A percentile compares a stretch with the other conserved stretches of the same genome.
Evolutionary conservation across 1,140 invertebrate genomes (phyloP).

Genomic region (Manduca sexta): DNA sequence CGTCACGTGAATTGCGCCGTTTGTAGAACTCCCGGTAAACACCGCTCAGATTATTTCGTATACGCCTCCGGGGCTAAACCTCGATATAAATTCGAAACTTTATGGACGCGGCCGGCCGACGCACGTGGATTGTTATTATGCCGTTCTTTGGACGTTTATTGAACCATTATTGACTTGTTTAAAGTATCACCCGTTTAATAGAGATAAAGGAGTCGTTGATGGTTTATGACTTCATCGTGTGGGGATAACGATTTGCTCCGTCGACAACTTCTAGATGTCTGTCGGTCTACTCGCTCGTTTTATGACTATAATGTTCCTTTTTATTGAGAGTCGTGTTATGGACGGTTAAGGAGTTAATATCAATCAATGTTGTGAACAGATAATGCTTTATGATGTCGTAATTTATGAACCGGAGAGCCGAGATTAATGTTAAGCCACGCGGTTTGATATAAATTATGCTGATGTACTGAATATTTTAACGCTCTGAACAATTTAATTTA

Average conservation of each 20-base stretch:
- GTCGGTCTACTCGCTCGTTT: conserved; percentile 20
- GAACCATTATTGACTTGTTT: conserved; percentile 70
- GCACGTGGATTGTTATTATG: conserved; percentile 67
- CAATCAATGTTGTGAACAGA: conserved; percentile 36
- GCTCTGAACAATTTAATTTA: no score
- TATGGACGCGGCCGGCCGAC: conserved; percentile 47
- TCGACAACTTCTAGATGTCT: conserved; percentile 45
- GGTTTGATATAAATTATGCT: no score
- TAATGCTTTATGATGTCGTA: no score
- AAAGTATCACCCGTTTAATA: conserved; percentile 68
- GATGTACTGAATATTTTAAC: no score
- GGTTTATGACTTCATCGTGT: conserved; percentile 64
- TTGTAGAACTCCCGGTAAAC: conserved; percentile 68
- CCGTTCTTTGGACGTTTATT: conserved; percentile 67
- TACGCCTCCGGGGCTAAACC: conserved; percentile 64
- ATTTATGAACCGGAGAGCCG: no score
- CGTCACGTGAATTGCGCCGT: conserved; percentile 67
- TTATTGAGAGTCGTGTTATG: conserved; percentile 44
- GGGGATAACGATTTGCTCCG: conserved; percentile 29
- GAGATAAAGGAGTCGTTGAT: conserved; percentile 64
- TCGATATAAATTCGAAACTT: conserved; percentile 68
- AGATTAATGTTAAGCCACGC: no score
- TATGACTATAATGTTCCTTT: conserved; percentile 65
- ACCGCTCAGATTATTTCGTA: conserved; percentile 67
- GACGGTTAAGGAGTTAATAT: conserved; percentile 46